Evolutionary conservation across 2,113 vertebrate genomes (phyloP), one percentile per base, ranked within the genome.

Genomic region (Hippocampus barbouri): DNA sequence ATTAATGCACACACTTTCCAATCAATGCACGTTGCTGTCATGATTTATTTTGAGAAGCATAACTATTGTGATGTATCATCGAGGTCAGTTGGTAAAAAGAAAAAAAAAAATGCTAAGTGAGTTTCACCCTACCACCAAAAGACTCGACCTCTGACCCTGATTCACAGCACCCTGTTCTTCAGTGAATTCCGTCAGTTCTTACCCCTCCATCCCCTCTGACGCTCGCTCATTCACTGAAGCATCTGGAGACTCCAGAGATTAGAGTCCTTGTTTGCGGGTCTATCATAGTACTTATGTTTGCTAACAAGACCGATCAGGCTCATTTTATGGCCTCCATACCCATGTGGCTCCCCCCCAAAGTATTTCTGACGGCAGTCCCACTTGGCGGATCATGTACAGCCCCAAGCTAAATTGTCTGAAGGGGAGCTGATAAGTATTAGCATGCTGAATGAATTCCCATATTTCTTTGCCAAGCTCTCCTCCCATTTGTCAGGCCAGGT

Each of bases 111-210:
- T 18, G 56, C 1, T n/a, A 38, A 70, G 51, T 61, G 16, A 54
- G 63, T 63, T 67, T 43, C 23, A 51, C 60, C 34, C 41, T 3
- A 0, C 38, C 2, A 30, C 27, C 59, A 87, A 90, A 87, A 83
- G 81, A 70, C 49, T 61, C 79, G 80, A 88, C 82, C 88, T 84
- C 73, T 89, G 76, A 83, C 84, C 85, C 66, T 1, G 41, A 73
- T 74, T 75, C 30, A 72, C 70, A 81, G 63, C 68, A 68, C 67
- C 64, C 74, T 68, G 73, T 68, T 69, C 76, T 76, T 73, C 72
- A 80, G 66, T 78, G 68, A 87, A 90, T 90, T 90, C 87, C 87
- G 69, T 77, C 79, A 77, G 76, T 82, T 77, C 60, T 30, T 64
- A 12, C 67, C 43, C 69, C 1, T 27, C n/a, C 40, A 49, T 11